Base-by-base conservation (phyloP, 1,140 invertebrate species). In the Trissolcus basalis region DNA sequence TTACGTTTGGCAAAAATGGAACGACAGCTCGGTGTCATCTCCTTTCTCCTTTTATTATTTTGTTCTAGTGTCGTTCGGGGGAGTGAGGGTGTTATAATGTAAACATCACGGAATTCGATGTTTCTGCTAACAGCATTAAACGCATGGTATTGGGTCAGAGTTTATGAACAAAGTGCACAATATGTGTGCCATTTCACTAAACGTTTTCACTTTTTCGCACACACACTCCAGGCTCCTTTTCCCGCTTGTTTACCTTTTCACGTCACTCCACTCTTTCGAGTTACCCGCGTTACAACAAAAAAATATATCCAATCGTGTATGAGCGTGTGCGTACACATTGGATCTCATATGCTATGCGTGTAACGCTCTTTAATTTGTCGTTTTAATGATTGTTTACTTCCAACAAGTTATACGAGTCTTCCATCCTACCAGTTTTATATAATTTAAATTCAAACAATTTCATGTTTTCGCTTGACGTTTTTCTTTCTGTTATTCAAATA, bases 301-400 rank as follows among this genome's bases (percentile, higher is more conserved):
- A 27, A 27, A 27, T 3, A 27, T 27, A 27, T 1, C 6, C 19
- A 3, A 27, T 3, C 6, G 19, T 27, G 19, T 27, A 27, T 27
- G 19, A 27, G 19, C 19, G 19, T 48, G 47, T 48, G 47, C n/a
- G 16, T n/a, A 13, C 16, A 4, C 6, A n/a, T 6, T 27, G 15
- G 16, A 11, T 35, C 48, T 43, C 2, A 10, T 55, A 10, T 8
- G 36, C 36, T 15, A 11, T 53, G 50, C 50, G 14, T 53, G 51
- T 55, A 55, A 55, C 41, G 14, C 36, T 14, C 19, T 55, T 55
- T 55, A 55, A 55, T 55, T 55, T 32, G 36, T 55, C 39, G 11
- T 16, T 16, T 53, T 53, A 41, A 53, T 43, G 11, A 43, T 55
- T 55, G 32, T 44, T 55, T 55, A 43, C 36, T 27, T 15, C 10